A percentile compares a stretch with the other conserved stretches of the same genome.
Conservation (phyloP, 1,140 invertebrate species). For the Drosophila triauraria region DNA sequence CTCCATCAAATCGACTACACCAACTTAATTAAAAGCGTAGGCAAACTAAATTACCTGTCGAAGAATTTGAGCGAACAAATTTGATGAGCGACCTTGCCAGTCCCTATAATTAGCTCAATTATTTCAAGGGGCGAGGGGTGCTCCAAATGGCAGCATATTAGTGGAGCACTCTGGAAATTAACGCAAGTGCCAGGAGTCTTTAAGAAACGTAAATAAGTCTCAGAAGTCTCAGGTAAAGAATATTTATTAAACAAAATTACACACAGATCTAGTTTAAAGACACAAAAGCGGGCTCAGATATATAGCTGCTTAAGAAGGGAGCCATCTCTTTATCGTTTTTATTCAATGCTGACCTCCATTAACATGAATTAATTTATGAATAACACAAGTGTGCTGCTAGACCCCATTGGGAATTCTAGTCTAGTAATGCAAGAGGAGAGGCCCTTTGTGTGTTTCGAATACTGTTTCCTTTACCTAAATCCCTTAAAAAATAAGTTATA, state of each 20-base stretch:
- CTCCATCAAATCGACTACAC: slow-evolving; percentile 19
- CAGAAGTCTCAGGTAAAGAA: no score
- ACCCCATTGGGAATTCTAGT: not conserved
- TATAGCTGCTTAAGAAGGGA: not conserved
- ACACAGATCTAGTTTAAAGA: no score
- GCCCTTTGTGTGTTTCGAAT: not conserved
- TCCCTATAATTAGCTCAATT: slow-evolving; percentile 41
- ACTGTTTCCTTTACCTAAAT: not conserved
- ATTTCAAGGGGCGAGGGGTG: slow-evolving; percentile 4
- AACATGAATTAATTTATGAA: no score
- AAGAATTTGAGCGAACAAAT: slow-evolving; percentile 50
- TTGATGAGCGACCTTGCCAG: slow-evolving; percentile 39
- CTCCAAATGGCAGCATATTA: slow-evolving; percentile 18
- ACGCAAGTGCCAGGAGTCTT: not conserved
- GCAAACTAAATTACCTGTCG: slow-evolving; percentile 60
- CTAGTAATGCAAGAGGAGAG: not conserved
- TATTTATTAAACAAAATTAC: not conserved
- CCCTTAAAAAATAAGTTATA: not conserved
- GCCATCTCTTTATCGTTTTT: no score
- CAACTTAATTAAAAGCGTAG: slow-evolving; percentile 57
- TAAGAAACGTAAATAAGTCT: not conserved
- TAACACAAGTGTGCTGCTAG: not conserved
- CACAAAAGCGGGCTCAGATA: not conserved
- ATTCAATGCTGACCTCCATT: no score
- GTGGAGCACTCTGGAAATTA: slow-evolving; percentile 17